Percentiles rank a stretch among this genome's conserved stretches.
Conservation (phyloP, 1,140 invertebrate species). For the Fragariocoptes setiger region DNA sequence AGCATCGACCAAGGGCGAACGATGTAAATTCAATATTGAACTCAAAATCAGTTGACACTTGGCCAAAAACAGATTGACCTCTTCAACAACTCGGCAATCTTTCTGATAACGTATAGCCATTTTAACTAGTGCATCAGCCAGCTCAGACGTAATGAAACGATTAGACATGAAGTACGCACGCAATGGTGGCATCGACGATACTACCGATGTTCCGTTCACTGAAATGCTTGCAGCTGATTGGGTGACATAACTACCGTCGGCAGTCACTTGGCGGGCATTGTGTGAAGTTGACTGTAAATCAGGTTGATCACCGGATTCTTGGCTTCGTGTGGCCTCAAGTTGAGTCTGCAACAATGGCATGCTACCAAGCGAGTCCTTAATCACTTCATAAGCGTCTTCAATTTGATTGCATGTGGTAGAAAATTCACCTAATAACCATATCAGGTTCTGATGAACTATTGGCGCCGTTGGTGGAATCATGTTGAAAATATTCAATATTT, state of each 20-base stretch:
- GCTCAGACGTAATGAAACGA: conserved; percentile 57
- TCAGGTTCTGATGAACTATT: conserved; percentile 57
- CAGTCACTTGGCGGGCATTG: conserved; percentile 69
- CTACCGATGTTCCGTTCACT: conserved; percentile 4
- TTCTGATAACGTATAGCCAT: conserved; percentile 39
- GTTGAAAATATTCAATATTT: conserved; percentile 17
- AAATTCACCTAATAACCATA: conserved; percentile 97
- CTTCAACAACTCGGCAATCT: neutral
- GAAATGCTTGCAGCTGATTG: conserved; percentile 80
- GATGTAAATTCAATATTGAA: conserved; percentile 43
- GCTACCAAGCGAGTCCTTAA: conserved; percentile 21
- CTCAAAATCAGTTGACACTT: conserved; percentile 63
- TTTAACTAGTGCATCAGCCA: conserved; percentile 68
- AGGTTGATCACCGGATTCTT: conserved; percentile 22
- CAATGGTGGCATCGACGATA: conserved; percentile 33
- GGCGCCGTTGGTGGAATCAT: neutral
- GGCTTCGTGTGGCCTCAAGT: conserved; percentile 24
- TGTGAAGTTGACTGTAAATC: no score
- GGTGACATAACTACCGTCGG: conserved; percentile 91
- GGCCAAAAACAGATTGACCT: conserved; percentile 29
- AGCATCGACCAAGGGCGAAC: neutral
- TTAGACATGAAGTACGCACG: conserved; percentile 70
- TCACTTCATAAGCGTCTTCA: conserved; percentile 5
- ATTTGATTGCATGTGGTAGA: conserved; percentile 8
- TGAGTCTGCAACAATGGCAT: conserved; percentile 37